Conservation (phyloP, 1,140 invertebrate species). For the Aphaenogaster rudis region DNA sequence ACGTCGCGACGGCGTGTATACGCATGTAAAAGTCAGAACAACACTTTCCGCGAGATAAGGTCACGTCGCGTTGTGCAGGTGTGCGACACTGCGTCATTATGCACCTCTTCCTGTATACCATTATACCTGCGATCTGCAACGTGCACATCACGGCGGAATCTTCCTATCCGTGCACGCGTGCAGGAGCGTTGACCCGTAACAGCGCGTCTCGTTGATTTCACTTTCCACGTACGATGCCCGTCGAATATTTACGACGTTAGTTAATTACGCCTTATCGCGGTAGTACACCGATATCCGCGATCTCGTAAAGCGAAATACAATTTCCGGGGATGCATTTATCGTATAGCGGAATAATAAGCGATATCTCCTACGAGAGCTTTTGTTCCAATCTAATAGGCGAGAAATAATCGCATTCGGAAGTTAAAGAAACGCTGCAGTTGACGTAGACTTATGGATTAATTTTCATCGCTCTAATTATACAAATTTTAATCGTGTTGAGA, state of each 20-base stretch:
- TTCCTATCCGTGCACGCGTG: background rate
- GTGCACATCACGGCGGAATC: background rate
- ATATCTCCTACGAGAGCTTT: constrained; percentile 1
- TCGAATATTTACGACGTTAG: constrained; percentile 29
- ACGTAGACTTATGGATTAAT: background rate
- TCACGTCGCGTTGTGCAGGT: constrained; percentile 27
- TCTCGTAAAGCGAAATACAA: constrained; percentile 1
- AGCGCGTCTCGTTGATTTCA: constrained; percentile 48
- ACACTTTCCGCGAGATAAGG: constrained; percentile 30
- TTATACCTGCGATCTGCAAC: background rate
- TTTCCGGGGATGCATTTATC: constrained; percentile 11
- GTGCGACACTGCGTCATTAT: constrained; percentile 32
- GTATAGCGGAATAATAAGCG: background rate
- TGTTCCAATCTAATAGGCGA: background rate
- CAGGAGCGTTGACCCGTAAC: constrained; percentile 35
- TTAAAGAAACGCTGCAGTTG: background rate
- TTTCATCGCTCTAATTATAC: background rate
- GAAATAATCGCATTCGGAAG: background rate
- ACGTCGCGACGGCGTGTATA: background rate
- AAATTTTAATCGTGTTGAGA: background rate
- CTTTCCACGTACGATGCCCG: constrained; percentile 28
- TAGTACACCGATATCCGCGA: constrained; percentile 19
- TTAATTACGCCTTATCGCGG: constrained; percentile 13
- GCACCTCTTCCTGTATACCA: constrained; percentile 13
- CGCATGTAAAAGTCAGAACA: background rate